Percentiles rank a stretch among this genome's conserved stretches.
Evolutionary conservation across 2,113 vertebrate species (phyloP).

Genomic region (Myiagra hebetior): DNA sequence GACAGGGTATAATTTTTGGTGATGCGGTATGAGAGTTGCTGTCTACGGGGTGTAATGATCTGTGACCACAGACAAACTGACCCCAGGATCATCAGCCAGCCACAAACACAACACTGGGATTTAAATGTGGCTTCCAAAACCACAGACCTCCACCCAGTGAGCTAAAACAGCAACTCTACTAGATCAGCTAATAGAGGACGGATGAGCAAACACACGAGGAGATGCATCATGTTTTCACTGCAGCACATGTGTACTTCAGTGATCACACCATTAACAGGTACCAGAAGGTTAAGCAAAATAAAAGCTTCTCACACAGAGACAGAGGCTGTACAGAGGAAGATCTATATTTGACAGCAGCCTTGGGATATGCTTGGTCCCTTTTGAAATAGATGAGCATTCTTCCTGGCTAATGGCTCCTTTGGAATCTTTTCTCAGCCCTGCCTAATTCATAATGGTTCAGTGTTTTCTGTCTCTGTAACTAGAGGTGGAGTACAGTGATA

Average conservation of each 20-base stretch:
- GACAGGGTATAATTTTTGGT: not conserved
- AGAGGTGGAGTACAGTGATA: not conserved
- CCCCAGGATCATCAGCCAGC: constrained; percentile 36
- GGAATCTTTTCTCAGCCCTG: not conserved
- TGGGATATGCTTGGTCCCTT: not conserved
- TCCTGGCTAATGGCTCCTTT: not conserved
- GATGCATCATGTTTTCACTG: constrained; percentile 7
- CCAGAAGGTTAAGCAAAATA: not conserved
- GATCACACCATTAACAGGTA: constrained; percentile 43
- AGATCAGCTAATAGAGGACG: not conserved
- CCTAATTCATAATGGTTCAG: not conserved
- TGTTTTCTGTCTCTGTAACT: not conserved
- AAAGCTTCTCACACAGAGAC: not conserved
- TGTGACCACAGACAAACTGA: constrained; percentile 46
- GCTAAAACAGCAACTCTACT: constrained; percentile 16
- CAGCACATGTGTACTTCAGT: not conserved
- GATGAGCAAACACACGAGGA: not conserved
- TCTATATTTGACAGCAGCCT: constrained; percentile 46
- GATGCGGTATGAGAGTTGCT: not conserved
- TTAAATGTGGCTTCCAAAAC: constrained; percentile 43
- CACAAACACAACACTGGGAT: constrained; percentile 29
- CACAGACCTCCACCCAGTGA: constrained; percentile 19
- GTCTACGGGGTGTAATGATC: constrained; percentile 20
- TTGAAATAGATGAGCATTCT: not conserved
- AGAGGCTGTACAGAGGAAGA: not conserved